Conservation (phyloP, 23 tunicate genomes). For the Oikopleura vanhoeffeni region DNA sequence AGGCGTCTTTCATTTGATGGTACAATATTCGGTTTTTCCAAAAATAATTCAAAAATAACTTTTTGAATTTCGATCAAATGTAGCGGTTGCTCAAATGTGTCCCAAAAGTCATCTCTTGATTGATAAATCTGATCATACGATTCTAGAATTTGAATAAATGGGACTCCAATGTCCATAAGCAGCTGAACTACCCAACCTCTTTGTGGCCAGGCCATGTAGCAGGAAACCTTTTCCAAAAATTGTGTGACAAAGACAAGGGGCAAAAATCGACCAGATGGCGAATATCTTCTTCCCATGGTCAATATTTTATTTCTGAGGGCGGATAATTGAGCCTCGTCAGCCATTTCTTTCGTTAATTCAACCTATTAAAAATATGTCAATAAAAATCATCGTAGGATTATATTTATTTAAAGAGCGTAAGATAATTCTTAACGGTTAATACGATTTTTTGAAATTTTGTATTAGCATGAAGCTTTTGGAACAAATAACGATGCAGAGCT, state of each 20-base stretch:
- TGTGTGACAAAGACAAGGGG: conserved; percentile 20
- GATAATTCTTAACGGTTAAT: no score
- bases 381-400: no score
- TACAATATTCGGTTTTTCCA: conserved; percentile 29
- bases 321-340: not conserved
- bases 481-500: not conserved
- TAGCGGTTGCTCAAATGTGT: conserved; percentile 20
- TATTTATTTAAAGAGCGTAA: no score
- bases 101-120: conserved; percentile 45
- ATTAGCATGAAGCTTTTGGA: no score
- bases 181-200: conserved; percentile 32
- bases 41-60: conserved; percentile 27
- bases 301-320: not conserved
- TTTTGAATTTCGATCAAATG: conserved; percentile 36
- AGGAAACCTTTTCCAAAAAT: conserved; percentile 44
- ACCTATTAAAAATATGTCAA: not conserved
- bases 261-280: conserved; percentile 1
- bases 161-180: conserved; percentile 34
- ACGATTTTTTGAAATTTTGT: no score
- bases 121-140: conserved; percentile 27
- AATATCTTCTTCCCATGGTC: not conserved
- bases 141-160: conserved; percentile 25
- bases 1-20: conserved; percentile 21
- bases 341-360: not conserved
- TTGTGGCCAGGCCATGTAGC: conserved; percentile 34